Conservation (phyloP, 2,797 vertebrate genomes). For the Rhynchotus rufescens region DNA sequence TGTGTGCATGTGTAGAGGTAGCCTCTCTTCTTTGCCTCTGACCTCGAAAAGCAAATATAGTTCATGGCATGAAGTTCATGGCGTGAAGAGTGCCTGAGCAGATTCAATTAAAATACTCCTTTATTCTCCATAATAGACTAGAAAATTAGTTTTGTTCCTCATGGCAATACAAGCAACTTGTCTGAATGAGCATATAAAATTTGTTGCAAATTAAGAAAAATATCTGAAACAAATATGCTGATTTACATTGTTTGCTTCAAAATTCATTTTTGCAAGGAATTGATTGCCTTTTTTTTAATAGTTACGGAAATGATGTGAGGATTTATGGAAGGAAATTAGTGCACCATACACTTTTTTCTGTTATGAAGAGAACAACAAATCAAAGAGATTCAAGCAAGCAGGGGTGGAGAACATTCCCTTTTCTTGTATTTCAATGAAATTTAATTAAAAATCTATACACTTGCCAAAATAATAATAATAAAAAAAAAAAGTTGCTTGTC, state of each 20-base stretch:
- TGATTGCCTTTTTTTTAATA: background rate
- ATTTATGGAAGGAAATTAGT: background rate
- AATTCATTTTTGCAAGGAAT: background rate
- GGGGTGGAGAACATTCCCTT: background rate
- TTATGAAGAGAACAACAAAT: background rate
- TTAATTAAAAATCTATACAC: background rate
- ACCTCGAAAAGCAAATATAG: background rate
- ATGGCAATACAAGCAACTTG: background rate
- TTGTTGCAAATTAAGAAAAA: slow-evolving; percentile 13
- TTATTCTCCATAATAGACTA: background rate
- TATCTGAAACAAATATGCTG: background rate
- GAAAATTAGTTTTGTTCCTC: slow-evolving; percentile 5
- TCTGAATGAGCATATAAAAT: background rate
- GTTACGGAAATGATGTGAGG: background rate
- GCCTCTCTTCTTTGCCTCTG: background rate
- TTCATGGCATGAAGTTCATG: background rate
- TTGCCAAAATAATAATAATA: background rate
- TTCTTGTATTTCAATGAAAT: background rate
- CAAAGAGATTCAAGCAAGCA: background rate
- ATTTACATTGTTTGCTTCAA: slow-evolving; percentile 7
- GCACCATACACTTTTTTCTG: background rate
- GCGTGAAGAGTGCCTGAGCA: background rate
- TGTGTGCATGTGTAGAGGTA: background rate
- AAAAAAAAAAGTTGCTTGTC: background rate
- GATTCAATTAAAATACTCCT: background rate